phyloP scores from a whole-genome alignment of 2,888 invertebrate species.

The Drosophila niveifrons region DNA sequence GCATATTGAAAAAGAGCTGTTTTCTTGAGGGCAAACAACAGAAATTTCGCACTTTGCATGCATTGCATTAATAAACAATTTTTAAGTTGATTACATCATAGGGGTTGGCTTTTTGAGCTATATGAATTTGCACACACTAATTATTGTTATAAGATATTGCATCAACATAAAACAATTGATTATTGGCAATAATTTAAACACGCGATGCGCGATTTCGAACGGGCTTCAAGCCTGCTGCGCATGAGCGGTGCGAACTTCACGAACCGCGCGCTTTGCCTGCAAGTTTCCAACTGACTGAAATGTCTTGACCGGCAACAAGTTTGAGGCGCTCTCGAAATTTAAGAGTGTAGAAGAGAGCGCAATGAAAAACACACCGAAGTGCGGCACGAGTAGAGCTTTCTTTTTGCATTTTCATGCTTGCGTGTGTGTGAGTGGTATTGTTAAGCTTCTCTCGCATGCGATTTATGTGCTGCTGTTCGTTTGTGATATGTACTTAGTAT shows the following conservation, averaged over 20 bases:
- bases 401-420: constrained; percentile 9
- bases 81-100: constrained; percentile 45
- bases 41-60: constrained; percentile 36
- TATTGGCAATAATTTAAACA: constrained; percentile 52
- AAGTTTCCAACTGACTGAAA: constrained; percentile 51
- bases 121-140: constrained; percentile 54
- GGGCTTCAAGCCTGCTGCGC: constrained; percentile 38
- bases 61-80: constrained; percentile 22
- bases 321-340: constrained; percentile 13
- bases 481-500: no score
- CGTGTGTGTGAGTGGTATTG: constrained; percentile 22
- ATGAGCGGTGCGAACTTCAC: constrained; percentile 41
- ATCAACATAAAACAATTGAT: constrained; percentile 43
- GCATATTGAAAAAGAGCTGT: constrained; percentile 40
- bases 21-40: constrained; percentile 31
- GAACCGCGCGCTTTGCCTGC: constrained; percentile 59
- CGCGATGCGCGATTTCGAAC: constrained; percentile 46
- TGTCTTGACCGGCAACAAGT: constrained; percentile 33
- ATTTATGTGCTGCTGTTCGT: constrained; percentile 2
- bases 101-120: constrained; percentile 27
- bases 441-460: constrained; percentile 49
- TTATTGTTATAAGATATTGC: constrained; percentile 62
- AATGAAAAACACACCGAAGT: not conserved
- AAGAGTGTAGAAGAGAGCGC: constrained; percentile 12
- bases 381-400: constrained; percentile 25